phyloP scores from a whole-genome alignment of 37 sponge, comb jelly and placozoan genomes.

The Oopsacas minuta region DNA sequence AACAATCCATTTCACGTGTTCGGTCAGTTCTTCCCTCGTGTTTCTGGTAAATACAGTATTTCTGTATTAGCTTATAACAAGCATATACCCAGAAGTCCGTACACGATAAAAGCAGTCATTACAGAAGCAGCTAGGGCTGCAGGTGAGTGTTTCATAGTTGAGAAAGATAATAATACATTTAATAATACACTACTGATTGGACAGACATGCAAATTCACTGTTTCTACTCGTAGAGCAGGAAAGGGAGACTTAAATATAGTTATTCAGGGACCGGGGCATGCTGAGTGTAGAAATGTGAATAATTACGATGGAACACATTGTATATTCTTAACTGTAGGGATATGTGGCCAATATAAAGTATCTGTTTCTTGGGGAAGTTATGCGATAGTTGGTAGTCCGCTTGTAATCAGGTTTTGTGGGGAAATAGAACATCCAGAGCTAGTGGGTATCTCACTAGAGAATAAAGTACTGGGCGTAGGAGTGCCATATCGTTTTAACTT shows the following conservation, averaged over 20 bases:
- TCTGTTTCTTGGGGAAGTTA: not conserved
- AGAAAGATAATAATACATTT: not conserved
- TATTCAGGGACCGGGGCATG: not conserved
- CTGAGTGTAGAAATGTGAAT: not conserved
- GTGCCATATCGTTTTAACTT: not conserved
- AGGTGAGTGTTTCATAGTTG: not conserved
- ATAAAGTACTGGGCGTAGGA: constrained; percentile 12
- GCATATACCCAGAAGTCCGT: not conserved
- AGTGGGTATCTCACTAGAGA: not conserved
- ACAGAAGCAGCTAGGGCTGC: constrained; percentile 2
- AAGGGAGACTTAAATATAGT: not conserved
- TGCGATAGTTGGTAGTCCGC: not conserved
- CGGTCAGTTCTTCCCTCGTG: constrained; percentile 13
- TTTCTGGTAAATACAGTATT: not conserved
- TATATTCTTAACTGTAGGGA: not conserved
- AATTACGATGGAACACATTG: not conserved
- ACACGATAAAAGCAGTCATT: not conserved
- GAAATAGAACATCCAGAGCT: constrained; percentile 4
- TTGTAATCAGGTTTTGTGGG: not conserved
- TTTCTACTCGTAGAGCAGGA: not conserved
- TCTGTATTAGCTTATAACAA: not conserved
- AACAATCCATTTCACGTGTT: not conserved
- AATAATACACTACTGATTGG: not conserved
- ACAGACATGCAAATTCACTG: not conserved
- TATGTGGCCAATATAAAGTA: not conserved